Conservation (phyloP, 2,888 invertebrate genomes). For the Rhimphoctona megacephalus region DNA sequence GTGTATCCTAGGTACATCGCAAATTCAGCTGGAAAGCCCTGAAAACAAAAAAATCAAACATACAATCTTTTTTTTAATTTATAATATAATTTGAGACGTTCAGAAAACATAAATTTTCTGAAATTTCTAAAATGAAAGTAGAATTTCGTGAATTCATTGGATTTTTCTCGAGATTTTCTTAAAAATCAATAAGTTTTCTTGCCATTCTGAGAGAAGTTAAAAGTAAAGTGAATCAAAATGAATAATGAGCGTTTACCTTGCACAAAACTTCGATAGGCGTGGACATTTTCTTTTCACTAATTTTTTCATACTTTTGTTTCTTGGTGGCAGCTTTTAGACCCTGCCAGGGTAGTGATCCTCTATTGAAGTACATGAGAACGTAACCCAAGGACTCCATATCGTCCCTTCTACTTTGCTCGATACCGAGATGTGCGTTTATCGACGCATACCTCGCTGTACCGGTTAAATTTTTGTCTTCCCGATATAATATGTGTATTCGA, state of each 20-base stretch:
- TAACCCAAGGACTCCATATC: conserved; percentile 99
- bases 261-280: conserved; percentile 99
- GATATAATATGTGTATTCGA: conserved; percentile 96
- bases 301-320: conserved; percentile 99
- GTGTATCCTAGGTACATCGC: conserved; percentile 99
- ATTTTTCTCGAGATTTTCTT: neutral
- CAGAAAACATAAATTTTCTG: no score
- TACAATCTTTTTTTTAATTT: no score
- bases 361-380: conserved; percentile 99
- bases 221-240: neutral
- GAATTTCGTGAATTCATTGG: neutral
- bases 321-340: conserved; percentile 99
- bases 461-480: conserved; percentile 97
- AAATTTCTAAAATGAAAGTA: no score
- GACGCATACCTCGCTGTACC: conserved; percentile 99
- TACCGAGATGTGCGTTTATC: conserved; percentile 99
- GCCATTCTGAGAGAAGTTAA: neutral
- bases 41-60: conserved; percentile 53
- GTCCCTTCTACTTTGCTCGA: conserved; percentile 99
- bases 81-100: no score
- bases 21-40: conserved; percentile 99
- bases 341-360: conserved; percentile 98
- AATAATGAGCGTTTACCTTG: conserved; percentile 88
- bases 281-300: conserved; percentile 99
- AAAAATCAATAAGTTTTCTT: neutral